phyloP scores from a whole-genome alignment of 2,113 vertebrate genomes.

The Poecilia latipinna region DNA sequence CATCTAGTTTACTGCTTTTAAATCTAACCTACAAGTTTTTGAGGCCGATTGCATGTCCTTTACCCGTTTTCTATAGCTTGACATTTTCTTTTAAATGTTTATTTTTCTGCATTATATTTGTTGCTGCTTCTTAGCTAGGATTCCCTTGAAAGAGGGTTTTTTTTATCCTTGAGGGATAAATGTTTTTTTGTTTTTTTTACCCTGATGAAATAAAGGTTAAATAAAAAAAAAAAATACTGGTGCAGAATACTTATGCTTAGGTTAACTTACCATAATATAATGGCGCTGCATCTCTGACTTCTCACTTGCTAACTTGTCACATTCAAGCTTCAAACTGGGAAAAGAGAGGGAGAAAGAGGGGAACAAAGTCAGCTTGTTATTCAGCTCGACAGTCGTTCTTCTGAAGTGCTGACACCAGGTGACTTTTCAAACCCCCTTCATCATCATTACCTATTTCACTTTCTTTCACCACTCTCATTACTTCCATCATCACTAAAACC shows the following conservation, averaged over 20 bases:
- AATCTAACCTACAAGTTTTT: too few relatives aligned
- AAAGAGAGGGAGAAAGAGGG: slow-evolving; percentile 41
- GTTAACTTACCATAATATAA: slow-evolving; percentile 93
- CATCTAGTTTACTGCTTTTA: too few relatives aligned
- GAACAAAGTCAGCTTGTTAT: slow-evolving; percentile 51
- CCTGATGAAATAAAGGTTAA: too few relatives aligned
- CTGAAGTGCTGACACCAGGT: slow-evolving; percentile 60
- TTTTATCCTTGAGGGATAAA: too few relatives aligned
- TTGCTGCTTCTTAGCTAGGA: too few relatives aligned
- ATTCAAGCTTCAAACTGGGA: slow-evolving; percentile 90
- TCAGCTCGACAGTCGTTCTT: slow-evolving; percentile 40
- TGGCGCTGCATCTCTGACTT: slow-evolving; percentile 98
- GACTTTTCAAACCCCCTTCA: slow-evolving; percentile 45
- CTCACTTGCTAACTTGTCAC: slow-evolving; percentile 95
- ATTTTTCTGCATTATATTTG: too few relatives aligned
- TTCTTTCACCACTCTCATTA: slow-evolving; percentile 37
- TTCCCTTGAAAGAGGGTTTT: too few relatives aligned
- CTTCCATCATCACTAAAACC: slow-evolving; percentile 49
- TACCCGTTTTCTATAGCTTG: too few relatives aligned
- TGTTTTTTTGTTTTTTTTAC: neutral
- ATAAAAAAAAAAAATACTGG: neutral
- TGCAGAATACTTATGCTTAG: neutral
- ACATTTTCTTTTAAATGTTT: too few relatives aligned
- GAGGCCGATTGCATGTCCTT: too few relatives aligned
- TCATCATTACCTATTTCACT: slow-evolving; percentile 57